Evolutionary conservation across 2,797 vertebrate species (phyloP).

Genomic region (Miichthys miiuy): DNA sequence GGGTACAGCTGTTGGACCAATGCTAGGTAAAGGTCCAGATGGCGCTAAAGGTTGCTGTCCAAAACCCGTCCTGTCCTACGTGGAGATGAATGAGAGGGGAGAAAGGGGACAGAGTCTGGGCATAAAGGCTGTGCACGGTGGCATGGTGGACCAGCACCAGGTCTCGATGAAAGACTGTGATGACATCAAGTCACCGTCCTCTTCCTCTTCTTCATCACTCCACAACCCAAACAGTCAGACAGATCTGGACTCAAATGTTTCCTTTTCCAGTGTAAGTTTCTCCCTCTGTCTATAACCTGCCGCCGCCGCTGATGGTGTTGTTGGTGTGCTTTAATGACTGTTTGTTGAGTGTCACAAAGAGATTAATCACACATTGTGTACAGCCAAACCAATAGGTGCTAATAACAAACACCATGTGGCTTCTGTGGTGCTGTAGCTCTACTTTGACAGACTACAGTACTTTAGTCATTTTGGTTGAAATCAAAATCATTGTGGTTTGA

Average conservation of each 20-base stretch:
- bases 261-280: slow-evolving; percentile 98
- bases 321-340: slow-evolving; percentile 72
- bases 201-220: slow-evolving; percentile 83
- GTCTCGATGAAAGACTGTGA: slow-evolving; percentile 94
- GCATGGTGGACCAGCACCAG: slow-evolving; percentile 91
- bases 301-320: slow-evolving; percentile 79
- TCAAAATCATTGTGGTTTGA: slow-evolving; percentile 37
- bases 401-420: slow-evolving; percentile 61
- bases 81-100: slow-evolving; percentile 89
- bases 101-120: slow-evolving; percentile 89
- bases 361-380: slow-evolving; percentile 67
- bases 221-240: slow-evolving; percentile 97
- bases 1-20: slow-evolving; percentile 82
- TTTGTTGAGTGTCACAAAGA: slow-evolving; percentile 67
- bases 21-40: slow-evolving; percentile 92
- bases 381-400: slow-evolving; percentile 72
- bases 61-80: slow-evolving; percentile 91
- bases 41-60: slow-evolving; percentile 89
- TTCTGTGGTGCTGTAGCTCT: slow-evolving; percentile 67
- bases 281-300: slow-evolving; percentile 82
- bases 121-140: slow-evolving; percentile 85
- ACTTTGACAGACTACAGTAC: slow-evolving; percentile 35
- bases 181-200: slow-evolving; percentile 92
- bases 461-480: slow-evolving; percentile 28
- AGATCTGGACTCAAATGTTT: slow-evolving; percentile 96